Percentiles rank a stretch among this genome's conserved stretches.
Conservation (phyloP, 2,888 invertebrate species). For the Venusia cambrica region DNA sequence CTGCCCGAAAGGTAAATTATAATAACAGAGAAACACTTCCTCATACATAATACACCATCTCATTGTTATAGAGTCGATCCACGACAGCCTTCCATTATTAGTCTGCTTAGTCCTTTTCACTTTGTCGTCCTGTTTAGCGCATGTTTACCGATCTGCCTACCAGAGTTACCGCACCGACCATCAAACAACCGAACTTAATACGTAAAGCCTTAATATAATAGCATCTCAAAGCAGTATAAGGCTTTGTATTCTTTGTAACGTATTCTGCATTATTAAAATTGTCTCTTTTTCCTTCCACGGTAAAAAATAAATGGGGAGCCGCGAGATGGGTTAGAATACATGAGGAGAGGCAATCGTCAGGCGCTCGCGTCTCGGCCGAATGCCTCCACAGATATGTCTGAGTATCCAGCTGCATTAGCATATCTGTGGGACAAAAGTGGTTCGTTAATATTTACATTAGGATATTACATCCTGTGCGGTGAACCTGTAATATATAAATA, state of each 20-base stretch:
- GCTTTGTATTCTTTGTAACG: conserved; percentile 70
- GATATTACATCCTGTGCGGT: too few species aligned
- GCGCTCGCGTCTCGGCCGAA: conserved; percentile 42
- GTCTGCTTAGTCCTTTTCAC: conserved; percentile 20
- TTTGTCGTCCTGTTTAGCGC: conserved; percentile 8
- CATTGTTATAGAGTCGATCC: too few species aligned
- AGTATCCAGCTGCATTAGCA: conserved; percentile 34
- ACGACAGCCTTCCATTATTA: too few species aligned
- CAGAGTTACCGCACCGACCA: conserved; percentile 39
- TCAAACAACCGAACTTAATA: conserved; percentile 50
- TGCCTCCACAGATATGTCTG: conserved; percentile 39
- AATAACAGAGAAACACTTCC: too few species aligned
- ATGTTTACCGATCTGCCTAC: conserved; percentile 32
- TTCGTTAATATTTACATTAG: conserved; percentile 23
- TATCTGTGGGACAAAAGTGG: conserved; percentile 28
- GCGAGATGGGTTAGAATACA: conserved; percentile 51
- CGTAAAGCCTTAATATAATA: conserved; percentile 51
- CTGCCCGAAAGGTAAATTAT: too few species aligned
- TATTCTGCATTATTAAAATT: conserved; percentile 71
- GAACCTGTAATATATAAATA: too few species aligned
- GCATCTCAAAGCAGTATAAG: conserved; percentile 46
- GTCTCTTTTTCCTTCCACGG: conserved; percentile 50
- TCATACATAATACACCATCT: too few species aligned
- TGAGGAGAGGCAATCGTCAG: conserved; percentile 48
- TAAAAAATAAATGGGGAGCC: conserved; percentile 57